These are phyloP conservation scores for Campylomormyrus numenius DNA, from an alignment of 2,113 vertebrate species.

Conservation along the genomic window DNA sequence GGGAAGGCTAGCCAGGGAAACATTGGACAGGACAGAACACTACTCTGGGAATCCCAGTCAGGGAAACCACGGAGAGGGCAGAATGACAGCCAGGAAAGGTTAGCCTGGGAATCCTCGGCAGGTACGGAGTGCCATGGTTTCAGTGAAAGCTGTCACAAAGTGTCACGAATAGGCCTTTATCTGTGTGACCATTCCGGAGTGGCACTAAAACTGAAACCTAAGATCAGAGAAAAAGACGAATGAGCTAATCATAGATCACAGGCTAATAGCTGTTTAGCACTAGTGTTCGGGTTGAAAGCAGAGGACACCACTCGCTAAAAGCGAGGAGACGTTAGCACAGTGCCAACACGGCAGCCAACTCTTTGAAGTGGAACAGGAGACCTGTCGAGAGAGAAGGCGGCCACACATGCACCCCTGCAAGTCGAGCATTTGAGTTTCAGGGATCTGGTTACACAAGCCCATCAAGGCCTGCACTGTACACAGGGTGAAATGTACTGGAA, in stretches of 20 bases:
- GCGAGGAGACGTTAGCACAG: neutral
- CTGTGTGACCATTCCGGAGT: neutral
- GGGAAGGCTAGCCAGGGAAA: neutral
- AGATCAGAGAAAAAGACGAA: neutral
- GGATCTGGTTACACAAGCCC: neutral
- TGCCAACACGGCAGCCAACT: neutral
- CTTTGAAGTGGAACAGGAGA: constrained; percentile 4
- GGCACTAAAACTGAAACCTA: neutral
- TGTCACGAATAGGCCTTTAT: neutral
- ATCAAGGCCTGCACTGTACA: neutral
- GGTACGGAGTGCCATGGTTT: neutral
- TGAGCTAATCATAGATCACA: constrained; percentile 1
- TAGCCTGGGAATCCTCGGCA: neutral
- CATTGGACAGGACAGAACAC: neutral
- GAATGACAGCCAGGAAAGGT: neutral
- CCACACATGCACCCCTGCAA: neutral
- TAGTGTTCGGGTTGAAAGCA: neutral
- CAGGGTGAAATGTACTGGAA: neutral
- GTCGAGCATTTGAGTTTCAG: neutral
- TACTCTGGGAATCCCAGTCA: neutral
- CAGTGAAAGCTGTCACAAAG: neutral
- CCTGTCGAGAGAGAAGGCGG: neutral
- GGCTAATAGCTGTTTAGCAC: neutral
- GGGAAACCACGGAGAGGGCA: neutral
- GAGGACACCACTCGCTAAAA: neutral